phyloP scores from a whole-genome alignment of 2,888 invertebrate genomes.

The Elegia similella region DNA sequence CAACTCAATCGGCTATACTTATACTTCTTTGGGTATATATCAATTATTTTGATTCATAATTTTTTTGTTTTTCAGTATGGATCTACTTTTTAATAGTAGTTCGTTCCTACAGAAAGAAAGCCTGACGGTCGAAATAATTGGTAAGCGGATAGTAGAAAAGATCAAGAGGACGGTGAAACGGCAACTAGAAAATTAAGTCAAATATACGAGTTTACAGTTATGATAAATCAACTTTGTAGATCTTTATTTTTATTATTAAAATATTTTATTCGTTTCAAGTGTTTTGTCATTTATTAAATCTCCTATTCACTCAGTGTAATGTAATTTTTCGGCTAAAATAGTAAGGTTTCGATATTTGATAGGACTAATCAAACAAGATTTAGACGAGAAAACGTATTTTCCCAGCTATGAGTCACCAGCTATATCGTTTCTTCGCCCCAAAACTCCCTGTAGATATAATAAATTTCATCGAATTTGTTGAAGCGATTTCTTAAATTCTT shows the following conservation, averaged over 20 bases:
- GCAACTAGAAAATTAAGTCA: background rate
- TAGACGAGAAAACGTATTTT: too few species aligned
- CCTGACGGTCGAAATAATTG: conserved; percentile 16
- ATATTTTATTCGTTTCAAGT: background rate
- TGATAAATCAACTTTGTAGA: background rate
- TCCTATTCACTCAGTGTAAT: too few species aligned
- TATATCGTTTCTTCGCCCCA: too few species aligned
- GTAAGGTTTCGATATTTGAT: too few species aligned
- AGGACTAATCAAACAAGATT: too few species aligned
- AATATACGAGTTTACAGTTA: background rate
- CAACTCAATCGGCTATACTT: background rate
- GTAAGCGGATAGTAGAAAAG: background rate
- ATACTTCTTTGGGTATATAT: background rate
- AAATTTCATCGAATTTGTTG: too few species aligned
- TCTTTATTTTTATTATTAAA: background rate
- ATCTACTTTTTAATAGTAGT: conserved; percentile 59
- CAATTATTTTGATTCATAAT: conserved; percentile 20
- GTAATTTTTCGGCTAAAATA: too few species aligned
- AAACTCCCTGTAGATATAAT: too few species aligned
- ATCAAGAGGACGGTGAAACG: background rate
- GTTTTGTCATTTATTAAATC: background rate
- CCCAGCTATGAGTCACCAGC: too few species aligned
- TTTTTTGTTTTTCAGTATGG: conserved; percentile 58
- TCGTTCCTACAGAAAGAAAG: conserved; percentile 47
- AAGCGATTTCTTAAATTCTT: too few species aligned